These are phyloP conservation scores for Neopelma chrysocephalum DNA, from an alignment of 2,797 vertebrate species.

Conservation along the genomic window DNA sequence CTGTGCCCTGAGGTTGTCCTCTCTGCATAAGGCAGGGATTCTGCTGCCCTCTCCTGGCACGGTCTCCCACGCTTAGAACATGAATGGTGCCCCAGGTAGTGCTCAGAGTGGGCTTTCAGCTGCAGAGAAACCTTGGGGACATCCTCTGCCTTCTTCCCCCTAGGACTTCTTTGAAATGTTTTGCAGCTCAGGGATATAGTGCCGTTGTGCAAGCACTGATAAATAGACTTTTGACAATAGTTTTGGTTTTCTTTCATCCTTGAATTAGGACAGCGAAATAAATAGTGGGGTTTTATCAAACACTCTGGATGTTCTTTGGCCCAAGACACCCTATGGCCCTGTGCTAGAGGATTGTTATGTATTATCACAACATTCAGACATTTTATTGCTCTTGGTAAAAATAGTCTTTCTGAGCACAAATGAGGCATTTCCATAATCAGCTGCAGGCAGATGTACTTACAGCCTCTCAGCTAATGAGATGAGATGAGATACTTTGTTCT, in stretches of 20 bases:
- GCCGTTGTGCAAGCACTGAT: rapidly evolving
- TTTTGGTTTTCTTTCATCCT: background rate
- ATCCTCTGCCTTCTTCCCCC: no score
- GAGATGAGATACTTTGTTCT: background rate
- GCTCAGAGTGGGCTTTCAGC: background rate
- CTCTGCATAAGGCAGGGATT: background rate
- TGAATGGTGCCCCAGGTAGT: rapidly evolving
- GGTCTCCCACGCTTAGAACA: rapidly evolving
- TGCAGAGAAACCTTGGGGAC: background rate
- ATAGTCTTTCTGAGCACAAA: background rate
- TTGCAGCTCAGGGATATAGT: background rate
- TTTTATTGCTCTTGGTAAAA: background rate
- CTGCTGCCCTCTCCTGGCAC: conserved; percentile 48
- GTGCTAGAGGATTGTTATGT: background rate
- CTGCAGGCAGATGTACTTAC: background rate
- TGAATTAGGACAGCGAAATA: background rate
- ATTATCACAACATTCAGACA: background rate
- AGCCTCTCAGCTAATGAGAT: background rate
- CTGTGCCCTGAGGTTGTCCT: rapidly evolving
- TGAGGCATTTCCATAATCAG: background rate
- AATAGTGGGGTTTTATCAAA: background rate
- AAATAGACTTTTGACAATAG: background rate
- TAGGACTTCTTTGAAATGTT: background rate
- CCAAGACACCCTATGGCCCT: background rate
- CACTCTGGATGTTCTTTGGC: background rate